These are phyloP conservation scores for Theretra japonica DNA, from an alignment of 2,888 invertebrate genomes.

Conservation along the genomic window DNA sequence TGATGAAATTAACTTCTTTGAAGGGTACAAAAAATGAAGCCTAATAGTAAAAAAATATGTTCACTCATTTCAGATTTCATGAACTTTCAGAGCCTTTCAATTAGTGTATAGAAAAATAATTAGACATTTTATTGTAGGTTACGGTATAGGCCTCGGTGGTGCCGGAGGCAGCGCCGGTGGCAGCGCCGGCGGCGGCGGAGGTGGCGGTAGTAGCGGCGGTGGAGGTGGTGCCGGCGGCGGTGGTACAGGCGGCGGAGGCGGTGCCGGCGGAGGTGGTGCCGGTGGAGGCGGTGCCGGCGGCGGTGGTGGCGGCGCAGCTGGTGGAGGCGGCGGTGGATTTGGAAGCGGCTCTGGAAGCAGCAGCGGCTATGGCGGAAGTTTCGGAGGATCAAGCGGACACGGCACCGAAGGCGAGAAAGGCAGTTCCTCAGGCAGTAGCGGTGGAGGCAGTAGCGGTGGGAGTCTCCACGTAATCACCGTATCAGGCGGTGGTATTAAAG, in stretches of 20 bases:
- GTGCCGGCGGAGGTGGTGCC: background rate
- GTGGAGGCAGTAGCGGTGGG: background rate
- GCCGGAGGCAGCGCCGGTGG: background rate
- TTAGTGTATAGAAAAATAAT: too few species aligned
- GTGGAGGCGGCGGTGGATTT: slow-evolving; percentile 11
- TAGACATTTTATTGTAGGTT: background rate
- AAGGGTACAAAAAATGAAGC: too few species aligned
- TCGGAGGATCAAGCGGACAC: background rate
- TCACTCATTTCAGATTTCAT: too few species aligned
- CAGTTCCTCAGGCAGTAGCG: background rate
- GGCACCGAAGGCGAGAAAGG: background rate
- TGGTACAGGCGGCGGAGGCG: background rate
- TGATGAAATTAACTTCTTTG: too few species aligned
- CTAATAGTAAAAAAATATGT: too few species aligned
- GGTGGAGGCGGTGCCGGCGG: background rate
- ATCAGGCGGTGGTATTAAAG: slow-evolving; percentile 43
- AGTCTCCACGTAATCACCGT: background rate
- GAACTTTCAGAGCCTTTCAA: too few species aligned
- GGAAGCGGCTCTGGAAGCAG: slow-evolving; percentile 45
- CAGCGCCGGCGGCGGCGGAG: too few species aligned
- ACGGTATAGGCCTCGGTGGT: background rate
- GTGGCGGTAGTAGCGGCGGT: too few species aligned
- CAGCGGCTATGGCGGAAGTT: slow-evolving; percentile 40
- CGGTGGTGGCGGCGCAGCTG: background rate
- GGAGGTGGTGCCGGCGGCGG: too few species aligned